Evolutionary conservation across 2,888 invertebrate species (phyloP), one percentile per base, ranked within the genome.

Genomic region (Erebia aethiops): DNA sequence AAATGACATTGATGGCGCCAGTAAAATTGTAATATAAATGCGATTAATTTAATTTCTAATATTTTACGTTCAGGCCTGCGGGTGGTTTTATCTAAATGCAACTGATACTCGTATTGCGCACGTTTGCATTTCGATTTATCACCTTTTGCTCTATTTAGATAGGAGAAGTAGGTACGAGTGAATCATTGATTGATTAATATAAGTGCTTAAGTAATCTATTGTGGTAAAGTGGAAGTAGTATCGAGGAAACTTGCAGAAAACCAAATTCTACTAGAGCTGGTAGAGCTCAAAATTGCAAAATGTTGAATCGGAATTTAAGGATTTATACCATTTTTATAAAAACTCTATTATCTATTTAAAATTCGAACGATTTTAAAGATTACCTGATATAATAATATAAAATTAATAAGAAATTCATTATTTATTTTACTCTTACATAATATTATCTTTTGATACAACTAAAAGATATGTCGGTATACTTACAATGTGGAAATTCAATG

Each of bases 41-140:
- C 9, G 21, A 16, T 63, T 51, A 63, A 63, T 63, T 63, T 63
- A n/a, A 63, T 26, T n/a, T n/a, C 35, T n/a, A 18, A 52, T 51
- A 52, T 64, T 54, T 52, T 54, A 64, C 41, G 52, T 13, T 61
- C 56, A 21, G 61, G 68, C 71, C 74, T 70, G 72, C 70, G 71
- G 67, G 70, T 71, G 69, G 80, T 79, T 68, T 67, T 80, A 54
- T 81, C 78, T 78, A 77, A 74, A 67, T 74, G 76, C 76, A 76
- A 76, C 79, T 85, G 81, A 83, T 83, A 60, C 46, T 43, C 18
- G 61, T 11, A 43, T 61, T 43, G 18, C 46, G 43, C 43, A 61
- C 43, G 61, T 46, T 61, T 46, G 61, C 61, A 61, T 43, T 43
- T 16, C 43, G 16, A 43, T 61, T 61, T 61, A 43, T 61, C 61